Evolutionary conservation across 1,140 invertebrate species (phyloP), one percentile per base, ranked within the genome.

Genomic region (Papilio dardanus): DNA sequence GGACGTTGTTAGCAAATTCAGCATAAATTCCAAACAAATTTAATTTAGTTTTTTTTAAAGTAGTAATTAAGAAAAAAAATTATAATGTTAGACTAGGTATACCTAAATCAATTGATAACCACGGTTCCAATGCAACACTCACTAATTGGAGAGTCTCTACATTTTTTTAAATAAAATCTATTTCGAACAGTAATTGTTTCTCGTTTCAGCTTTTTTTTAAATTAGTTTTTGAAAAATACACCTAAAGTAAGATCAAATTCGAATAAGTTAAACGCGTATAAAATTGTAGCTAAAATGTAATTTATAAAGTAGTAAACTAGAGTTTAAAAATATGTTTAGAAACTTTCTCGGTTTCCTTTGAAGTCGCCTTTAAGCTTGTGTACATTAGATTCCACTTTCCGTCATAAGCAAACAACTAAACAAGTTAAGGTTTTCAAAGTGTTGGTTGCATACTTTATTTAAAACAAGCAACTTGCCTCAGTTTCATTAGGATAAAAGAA

Each of bases 261-360:
- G n/a, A n/a, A n/a, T n/a, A n/a, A n/a, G n/a, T n/a, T n/a, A n/a
- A 50, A 7, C 3, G 21, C 3, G n/a, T 50, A 16, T 46, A 46
- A 66, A 66, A 66, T n/a, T 66, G 14, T 31, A n/a, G 33, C 16
- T 67, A 14, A 67, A 24, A 33, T 14, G 14, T 31, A 67, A 31
- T 35, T n/a, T 30, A 19, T 31, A 67, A 67, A 67, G 65, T 35
- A 33, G 28, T 35, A 35, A 67, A 67, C 58, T 31, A 14, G 8
- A 62, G 31, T 14, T 67, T 67, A 67, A 67, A 31, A 35, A 67
- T 67, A 67, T 21, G 31, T 67, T 67, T 33, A 67, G n/a, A 35
- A 67, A 67, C 31, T 31, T 67, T 62, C 7, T 21, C 1, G 16
- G 28, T 28, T 62, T 67, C 65, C 65, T 67, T 35, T 67, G 65